Conservation (phyloP, 1,140 invertebrate species). For the Drosophila nannoptera region DNA sequence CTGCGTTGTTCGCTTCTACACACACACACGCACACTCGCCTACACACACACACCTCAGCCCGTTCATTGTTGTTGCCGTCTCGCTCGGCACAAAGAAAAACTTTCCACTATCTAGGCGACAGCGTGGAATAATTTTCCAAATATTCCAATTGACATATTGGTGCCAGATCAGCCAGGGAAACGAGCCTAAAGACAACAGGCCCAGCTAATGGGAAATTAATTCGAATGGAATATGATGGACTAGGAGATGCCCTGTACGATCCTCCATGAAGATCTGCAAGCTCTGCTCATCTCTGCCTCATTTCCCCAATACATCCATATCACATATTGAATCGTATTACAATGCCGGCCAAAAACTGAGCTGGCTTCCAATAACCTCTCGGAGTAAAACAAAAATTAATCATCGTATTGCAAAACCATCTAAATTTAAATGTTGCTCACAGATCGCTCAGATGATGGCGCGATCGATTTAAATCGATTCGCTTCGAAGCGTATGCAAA, state of each 20-base stretch:
- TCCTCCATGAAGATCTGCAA: no score
- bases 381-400: constrained; percentile 47
- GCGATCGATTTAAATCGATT: constrained; percentile 7
- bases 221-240: constrained; percentile 2
- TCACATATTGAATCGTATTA: no score
- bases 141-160: constrained; percentile 59
- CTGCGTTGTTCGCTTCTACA: constrained; percentile 13
- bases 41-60: constrained; percentile 6
- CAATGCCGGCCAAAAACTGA: no score
- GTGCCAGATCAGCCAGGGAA: constrained; percentile 61
- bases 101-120: constrained; percentile 39
- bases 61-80: constrained; percentile 47
- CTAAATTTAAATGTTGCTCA: constrained; percentile 56
- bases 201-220: no score
- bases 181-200: constrained; percentile 31
- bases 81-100: constrained; percentile 28
- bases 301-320: no score
- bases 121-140: constrained; percentile 25
- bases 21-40: background rate
- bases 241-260: constrained; percentile 6
- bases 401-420: constrained; percentile 70
- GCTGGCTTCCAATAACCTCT: background rate
- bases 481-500: constrained; percentile 15
- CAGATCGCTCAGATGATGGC: constrained; percentile 7
- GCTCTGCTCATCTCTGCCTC: no score